These are phyloP conservation scores for Alsophila aescularia DNA, from an alignment of 2,888 invertebrate genomes.

Conservation along the genomic window DNA sequence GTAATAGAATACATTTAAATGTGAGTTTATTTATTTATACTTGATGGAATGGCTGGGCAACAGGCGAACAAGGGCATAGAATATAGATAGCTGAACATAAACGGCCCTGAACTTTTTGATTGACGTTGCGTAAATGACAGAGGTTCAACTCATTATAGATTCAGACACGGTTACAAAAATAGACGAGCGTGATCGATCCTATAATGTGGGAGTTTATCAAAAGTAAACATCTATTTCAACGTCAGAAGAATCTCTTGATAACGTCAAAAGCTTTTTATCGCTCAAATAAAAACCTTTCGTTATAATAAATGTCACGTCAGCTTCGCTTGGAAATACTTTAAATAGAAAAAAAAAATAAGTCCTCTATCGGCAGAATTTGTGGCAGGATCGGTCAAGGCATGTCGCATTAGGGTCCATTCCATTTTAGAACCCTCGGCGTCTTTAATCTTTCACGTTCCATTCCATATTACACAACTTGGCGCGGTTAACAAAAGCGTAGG, in stretches of 20 bases:
- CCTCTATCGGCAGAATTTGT: not conserved
- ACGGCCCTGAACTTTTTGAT: conserved; percentile 64
- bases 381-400: conserved; percentile 31
- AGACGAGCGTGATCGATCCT: conserved; percentile 7
- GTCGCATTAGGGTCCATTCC: conserved; percentile 34
- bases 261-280: conserved; percentile 38
- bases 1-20: conserved; percentile 10
- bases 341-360: not conserved
- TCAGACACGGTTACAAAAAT: conserved; percentile 24
- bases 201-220: conserved; percentile 18
- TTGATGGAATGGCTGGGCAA: conserved; percentile 60
- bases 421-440: no score
- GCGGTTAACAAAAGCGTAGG: conserved; percentile 38
- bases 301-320: conserved; percentile 1
- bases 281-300: not conserved
- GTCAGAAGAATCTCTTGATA: conserved; percentile 36
- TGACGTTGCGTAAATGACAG: conserved; percentile 61
- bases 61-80: conserved; percentile 57
- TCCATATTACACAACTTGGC: conserved; percentile 52
- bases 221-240: conserved; percentile 30
- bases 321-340: not conserved
- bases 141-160: conserved; percentile 46
- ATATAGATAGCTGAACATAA: conserved; percentile 41
- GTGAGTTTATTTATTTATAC: conserved; percentile 59
- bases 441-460: conserved; percentile 44